Percentiles rank a stretch among this genome's conserved stretches.
Conservation (phyloP, 2,888 invertebrate species). For the Sericinus montela region DNA sequence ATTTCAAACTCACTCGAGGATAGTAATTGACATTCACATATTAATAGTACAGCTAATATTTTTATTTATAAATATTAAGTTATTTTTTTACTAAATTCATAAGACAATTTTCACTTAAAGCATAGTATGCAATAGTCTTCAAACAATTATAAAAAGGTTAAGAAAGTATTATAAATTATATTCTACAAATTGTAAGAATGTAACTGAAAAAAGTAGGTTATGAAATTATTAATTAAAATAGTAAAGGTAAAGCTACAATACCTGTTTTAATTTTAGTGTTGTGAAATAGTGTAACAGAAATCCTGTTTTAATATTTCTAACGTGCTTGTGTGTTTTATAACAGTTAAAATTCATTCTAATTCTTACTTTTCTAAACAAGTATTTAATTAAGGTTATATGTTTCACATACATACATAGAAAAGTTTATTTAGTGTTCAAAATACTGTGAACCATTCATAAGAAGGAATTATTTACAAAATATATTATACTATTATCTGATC, state of each 20-base stretch:
- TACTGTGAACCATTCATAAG: conserved; percentile 55
- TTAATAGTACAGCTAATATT: conserved; percentile 44
- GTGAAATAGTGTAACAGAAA: not conserved
- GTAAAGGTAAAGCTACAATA: conserved; percentile 6
- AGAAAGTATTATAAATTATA: no score
- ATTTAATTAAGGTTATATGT: conserved; percentile 11
- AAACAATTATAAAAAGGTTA: no score
- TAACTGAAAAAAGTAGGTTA: not conserved
- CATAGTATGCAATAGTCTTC: conserved; percentile 27
- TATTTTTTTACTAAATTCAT: conserved; percentile 67
- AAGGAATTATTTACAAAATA: conserved; percentile 71
- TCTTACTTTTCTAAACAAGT: conserved; percentile 9
- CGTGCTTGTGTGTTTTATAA: conserved; percentile 4
- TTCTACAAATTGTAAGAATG: no score
- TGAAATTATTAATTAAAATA: conserved; percentile 32
- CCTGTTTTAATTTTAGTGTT: not conserved
- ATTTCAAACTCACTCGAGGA: conserved; percentile 42
- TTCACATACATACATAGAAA: conserved; percentile 40
- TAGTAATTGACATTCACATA: conserved; percentile 69
- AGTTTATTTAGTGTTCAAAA: conserved; percentile 44
- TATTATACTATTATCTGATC: conserved; percentile 59
- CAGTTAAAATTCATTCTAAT: conserved; percentile 10
- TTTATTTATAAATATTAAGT: conserved; percentile 47
- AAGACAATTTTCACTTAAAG: conserved; percentile 75
- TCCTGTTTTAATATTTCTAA: not conserved